Evolutionary conservation across 2,888 invertebrate species (phyloP).

Genomic region (Lepetodrilus schrolli): DNA sequence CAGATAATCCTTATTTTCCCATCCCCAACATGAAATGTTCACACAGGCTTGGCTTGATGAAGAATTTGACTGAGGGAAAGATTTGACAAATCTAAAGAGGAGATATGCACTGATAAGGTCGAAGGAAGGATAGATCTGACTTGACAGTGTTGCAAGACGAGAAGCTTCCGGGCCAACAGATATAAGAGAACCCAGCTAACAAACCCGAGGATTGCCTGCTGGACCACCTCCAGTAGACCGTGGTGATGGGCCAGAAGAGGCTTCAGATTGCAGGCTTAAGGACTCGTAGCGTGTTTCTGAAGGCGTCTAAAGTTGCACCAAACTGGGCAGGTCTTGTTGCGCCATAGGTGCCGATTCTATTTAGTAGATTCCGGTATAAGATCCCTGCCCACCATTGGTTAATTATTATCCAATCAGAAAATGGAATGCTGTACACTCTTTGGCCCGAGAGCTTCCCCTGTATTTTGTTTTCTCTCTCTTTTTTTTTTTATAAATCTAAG

Average conservation of each 20-base stretch:
- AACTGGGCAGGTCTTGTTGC: conserved; percentile 13
- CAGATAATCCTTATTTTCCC: neutral
- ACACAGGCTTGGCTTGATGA: neutral
- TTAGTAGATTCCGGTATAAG: neutral
- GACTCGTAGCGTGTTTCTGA: conserved; percentile 20
- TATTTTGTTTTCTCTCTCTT: no score
- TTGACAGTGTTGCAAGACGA: neutral
- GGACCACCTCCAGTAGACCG: neutral
- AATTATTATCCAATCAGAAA: conserved; percentile 34
- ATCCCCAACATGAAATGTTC: conserved; percentile 28
- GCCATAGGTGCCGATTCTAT: neutral
- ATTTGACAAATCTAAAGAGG: neutral
- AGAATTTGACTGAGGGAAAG: neutral
- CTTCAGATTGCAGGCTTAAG: no score
- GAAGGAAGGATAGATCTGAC: conserved; percentile 11
- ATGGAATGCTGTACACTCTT: conserved; percentile 70
- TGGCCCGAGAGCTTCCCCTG: conserved; percentile 63
- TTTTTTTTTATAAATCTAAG: neutral
- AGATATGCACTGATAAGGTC: no score
- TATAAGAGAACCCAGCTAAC: conserved; percentile 36
- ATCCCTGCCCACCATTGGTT: conserved; percentile 21
- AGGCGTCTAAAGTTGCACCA: conserved; percentile 34
- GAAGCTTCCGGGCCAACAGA: conserved; percentile 58
- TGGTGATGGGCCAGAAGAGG: neutral
- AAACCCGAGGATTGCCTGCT: neutral